Evolutionary conservation across 2,888 invertebrate genomes (phyloP), one percentile per base, ranked within the genome.

Genomic region (Lithosia quadra): DNA sequence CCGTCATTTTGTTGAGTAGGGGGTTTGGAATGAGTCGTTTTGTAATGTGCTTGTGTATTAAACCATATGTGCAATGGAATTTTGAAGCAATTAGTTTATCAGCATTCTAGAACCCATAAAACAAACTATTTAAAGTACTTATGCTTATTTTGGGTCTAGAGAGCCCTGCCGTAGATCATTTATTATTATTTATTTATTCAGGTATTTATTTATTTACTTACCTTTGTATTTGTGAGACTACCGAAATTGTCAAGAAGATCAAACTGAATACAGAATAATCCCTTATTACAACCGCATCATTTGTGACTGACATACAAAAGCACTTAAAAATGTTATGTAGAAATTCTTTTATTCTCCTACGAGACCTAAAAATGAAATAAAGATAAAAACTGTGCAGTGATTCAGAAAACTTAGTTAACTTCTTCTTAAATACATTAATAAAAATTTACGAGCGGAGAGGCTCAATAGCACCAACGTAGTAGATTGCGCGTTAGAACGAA

Each of bases 401-500:
- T 49, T 67, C 72, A 61, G 69, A 72, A 70, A 77, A 69, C 65
- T 71, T 71, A 64, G 60, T 66, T 36, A 61, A 63, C 53, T 61
- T 61, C 53, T 43, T 62, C 63, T 77, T 68, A 72, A 70, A 70
- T 74, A 70, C 74, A 73, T 71, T 74, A 76, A 78, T 73, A 78
- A 81, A 81, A 83, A 83, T 59, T 63, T 60, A 73, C 15, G 63
- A 76, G 76, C 72, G 13, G 15, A 55, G 21, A 63, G 21, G 77
- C 77, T 73, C 73, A 63, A 69, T 65, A 68, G 22, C 53, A 73
- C 57, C 5, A 64, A 74, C 82, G 80, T 75, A 79, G 81, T 79
- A 83, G 85, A 87, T 88, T 89, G 86, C 84, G 88, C 85, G 88
- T 88, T 87, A 90, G 80, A 87, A 84, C 74, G 79, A 85, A 87